These are phyloP conservation scores for Microplitis mediator DNA, from an alignment of 1,140 invertebrate genomes.

Conservation along the genomic window DNA sequence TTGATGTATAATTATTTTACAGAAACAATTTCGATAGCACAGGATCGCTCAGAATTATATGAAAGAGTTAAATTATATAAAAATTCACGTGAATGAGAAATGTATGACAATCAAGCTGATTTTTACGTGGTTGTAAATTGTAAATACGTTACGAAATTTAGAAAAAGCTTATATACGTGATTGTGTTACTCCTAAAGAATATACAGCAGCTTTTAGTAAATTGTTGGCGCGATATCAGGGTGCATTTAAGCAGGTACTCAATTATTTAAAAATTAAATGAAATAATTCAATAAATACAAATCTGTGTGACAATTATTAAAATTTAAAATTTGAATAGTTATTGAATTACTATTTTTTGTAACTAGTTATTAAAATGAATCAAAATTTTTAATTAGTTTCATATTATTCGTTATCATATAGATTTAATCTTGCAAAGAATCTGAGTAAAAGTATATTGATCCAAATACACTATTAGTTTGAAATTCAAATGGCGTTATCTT, in stretches of 20 bases:
- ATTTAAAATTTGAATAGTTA: too few species aligned
- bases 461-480: too few species aligned
- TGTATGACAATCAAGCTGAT: constrained; percentile 98
- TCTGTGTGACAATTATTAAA: too few species aligned
- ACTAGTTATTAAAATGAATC: too few species aligned
- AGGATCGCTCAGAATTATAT: constrained; percentile 80
- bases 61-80: constrained; percentile 94
- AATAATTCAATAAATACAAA: neutral
- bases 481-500: too few species aligned
- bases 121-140: constrained; percentile 97
- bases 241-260: constrained; percentile 82
- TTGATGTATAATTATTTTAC: neutral
- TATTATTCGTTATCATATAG: too few species aligned
- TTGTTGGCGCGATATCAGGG: constrained; percentile 96
- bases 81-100: constrained; percentile 93
- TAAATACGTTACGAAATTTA: constrained; percentile 95
- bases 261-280: neutral
- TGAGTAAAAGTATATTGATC: too few species aligned
- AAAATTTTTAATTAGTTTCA: too few species aligned
- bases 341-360: too few species aligned
- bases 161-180: constrained; percentile 99
- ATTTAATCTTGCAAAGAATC: too few species aligned
- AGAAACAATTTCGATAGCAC: constrained; percentile 56
- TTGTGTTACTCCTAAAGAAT: constrained; percentile 90
- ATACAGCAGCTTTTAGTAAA: constrained; percentile 96